Percentiles rank a stretch among this genome's conserved stretches.
These are phyloP conservation scores for Ceyx margarethae DNA, from an alignment of 2,113 vertebrate genomes.

Conservation along the genomic window DNA sequence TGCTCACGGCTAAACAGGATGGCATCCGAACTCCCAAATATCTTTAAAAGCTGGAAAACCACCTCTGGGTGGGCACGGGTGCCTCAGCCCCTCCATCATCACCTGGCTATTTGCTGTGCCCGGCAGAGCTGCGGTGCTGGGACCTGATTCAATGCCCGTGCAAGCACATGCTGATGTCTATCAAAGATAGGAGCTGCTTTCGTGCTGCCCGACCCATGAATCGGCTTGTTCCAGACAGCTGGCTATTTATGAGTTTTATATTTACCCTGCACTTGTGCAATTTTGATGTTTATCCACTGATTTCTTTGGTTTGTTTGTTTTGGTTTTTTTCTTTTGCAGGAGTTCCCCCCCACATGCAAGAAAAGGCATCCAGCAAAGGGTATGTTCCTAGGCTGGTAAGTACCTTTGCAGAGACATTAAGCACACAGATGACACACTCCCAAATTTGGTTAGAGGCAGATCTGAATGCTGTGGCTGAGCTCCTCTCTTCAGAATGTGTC, in stretches of 20 bases:
- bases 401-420: conserved; percentile 21
- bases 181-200: conserved; percentile 60
- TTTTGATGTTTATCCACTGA: neutral
- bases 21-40: neutral
- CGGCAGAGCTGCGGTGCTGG: neutral
- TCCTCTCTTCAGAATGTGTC: neutral
- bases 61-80: fast-evolving
- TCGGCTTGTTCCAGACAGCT: conserved; percentile 75
- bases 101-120: neutral
- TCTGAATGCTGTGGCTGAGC: neutral
- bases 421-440: conserved; percentile 7
- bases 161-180: conserved; percentile 73
- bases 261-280: conserved; percentile 21
- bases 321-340: neutral
- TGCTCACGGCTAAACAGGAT: neutral
- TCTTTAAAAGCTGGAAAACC: neutral
- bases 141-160: neutral
- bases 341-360: fast-evolving
- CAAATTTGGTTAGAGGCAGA: conserved; percentile 52
- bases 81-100: neutral
- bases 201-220: neutral
- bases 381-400: neutral
- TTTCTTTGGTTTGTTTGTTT: neutral
- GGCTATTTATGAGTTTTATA: conserved; percentile 77
- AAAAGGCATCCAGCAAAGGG: neutral